Base-by-base conservation (phyloP, 2,797 vertebrate genomes). In the Meda fulgida region DNA sequence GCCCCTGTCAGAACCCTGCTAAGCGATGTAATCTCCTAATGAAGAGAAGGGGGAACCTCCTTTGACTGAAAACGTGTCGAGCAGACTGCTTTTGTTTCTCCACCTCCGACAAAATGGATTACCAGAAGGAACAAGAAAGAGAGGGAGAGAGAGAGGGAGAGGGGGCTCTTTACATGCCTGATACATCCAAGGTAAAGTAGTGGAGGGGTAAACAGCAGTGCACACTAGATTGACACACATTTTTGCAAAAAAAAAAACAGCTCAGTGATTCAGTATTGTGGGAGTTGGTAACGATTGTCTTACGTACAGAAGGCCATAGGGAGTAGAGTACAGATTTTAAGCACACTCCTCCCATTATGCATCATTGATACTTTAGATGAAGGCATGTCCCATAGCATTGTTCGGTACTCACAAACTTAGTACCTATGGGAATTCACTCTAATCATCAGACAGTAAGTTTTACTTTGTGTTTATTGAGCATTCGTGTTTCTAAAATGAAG, bases 21-120 rank as follows among this genome's bases (percentile, higher is more conserved):
- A 87, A 84, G 85, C 84, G 80, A 88, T 88, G 86, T 89, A 89
- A 89, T 89, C 88, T 88, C 86, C 46, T 88, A 88, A 90, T 84
- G 85, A 87, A 88, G 84, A 85, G 88, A 87, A 85, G 70, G 36
- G 48, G 48, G 67, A 66, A 48, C 95, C 94, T 97, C 96, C 96
- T 96, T 97, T 97, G 96, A 96, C 97, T 93, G 91, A 96, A 95
- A 97, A 96, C 96, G 95, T 98, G 97, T 97, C 96, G 94, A 96
- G 95, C 95, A 95, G 95, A 96, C 95, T 94, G 94, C 92, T 90
- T 98, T 98, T 98, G 97, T 98, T 97, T 98, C 97, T 97, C 92
- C 94, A 94, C 95, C 94, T 93, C 94, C 95, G 96, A 98, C 97
- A 98, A 98, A 98, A 98, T 97, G 97, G 97, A 98, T 99, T 97